These are phyloP conservation scores for Anas flavirostris DNA, from an alignment of 2,797 vertebrate genomes.

Conservation along the genomic window DNA sequence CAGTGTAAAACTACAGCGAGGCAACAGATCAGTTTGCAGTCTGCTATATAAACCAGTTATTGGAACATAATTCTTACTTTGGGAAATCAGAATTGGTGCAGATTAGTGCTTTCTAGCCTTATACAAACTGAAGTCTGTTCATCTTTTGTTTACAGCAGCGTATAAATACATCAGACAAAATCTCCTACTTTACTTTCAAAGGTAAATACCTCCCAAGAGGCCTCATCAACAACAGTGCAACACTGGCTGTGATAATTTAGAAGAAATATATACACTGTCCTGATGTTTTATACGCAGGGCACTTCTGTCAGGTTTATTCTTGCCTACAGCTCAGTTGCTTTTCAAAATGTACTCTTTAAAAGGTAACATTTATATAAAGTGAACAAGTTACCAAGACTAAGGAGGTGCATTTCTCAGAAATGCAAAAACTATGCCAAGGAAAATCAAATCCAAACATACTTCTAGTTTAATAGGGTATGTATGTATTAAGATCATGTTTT, in stretches of 20 bases:
- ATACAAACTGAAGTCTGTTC: background rate
- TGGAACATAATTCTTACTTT: background rate
- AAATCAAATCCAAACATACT: background rate
- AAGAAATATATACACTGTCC: background rate
- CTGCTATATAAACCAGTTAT: accelerated
- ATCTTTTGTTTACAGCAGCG: background rate
- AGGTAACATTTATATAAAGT: background rate
- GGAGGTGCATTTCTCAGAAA: background rate
- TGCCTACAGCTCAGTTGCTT: background rate
- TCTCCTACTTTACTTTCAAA: background rate
- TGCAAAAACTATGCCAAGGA: background rate
- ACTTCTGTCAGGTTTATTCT: background rate
- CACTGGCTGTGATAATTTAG: background rate
- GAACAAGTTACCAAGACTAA: background rate
- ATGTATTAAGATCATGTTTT: background rate
- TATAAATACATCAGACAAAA: background rate
- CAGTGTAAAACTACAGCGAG: slow-evolving; percentile 87
- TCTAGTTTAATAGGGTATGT: background rate
- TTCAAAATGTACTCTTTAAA: background rate
- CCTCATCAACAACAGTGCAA: background rate
- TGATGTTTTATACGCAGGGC: background rate
- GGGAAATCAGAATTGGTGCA: background rate
- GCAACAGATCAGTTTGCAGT: background rate
- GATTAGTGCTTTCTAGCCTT: background rate
- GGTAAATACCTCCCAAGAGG: background rate